A percentile compares a stretch with the other conserved stretches of the same genome.
phyloP scores from a whole-genome alignment of 2,113 vertebrate genomes.

The Sterna hirundo region DNA sequence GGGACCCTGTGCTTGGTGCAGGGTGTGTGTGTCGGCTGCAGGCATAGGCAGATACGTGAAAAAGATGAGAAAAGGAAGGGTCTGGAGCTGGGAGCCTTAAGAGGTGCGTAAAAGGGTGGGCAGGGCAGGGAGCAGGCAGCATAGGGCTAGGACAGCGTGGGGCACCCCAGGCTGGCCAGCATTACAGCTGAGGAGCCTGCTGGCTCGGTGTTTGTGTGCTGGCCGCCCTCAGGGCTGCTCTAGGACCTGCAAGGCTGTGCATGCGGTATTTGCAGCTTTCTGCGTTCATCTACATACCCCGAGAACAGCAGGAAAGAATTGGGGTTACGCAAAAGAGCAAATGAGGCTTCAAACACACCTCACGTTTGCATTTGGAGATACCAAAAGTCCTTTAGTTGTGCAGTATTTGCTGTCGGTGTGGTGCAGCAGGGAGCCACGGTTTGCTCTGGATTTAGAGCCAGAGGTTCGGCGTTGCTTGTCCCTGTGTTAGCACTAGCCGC shows the following conservation, averaged over 20 bases:
- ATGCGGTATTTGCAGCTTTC: background rate
- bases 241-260: background rate
- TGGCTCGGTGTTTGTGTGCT: background rate
- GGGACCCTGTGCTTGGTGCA: background rate
- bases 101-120: background rate
- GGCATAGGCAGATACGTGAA: background rate
- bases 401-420: background rate
- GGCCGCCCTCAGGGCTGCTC: background rate
- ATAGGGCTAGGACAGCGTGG: background rate
- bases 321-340: background rate
- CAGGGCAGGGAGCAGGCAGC: background rate
- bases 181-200: background rate
- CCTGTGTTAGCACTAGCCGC: background rate
- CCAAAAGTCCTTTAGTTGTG: background rate
- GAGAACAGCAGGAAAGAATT: background rate
- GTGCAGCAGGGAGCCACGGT: background rate
- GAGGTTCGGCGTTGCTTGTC: background rate
- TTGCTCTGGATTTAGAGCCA: background rate
- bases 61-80: background rate
- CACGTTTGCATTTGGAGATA: background rate
- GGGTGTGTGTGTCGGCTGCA: fast-evolving
- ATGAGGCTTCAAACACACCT: background rate
- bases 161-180: background rate
- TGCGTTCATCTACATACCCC: background rate
- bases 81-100: background rate